Conservation (phyloP, 2,797 vertebrate genomes). For the Chiroxiphia lanceolata region DNA sequence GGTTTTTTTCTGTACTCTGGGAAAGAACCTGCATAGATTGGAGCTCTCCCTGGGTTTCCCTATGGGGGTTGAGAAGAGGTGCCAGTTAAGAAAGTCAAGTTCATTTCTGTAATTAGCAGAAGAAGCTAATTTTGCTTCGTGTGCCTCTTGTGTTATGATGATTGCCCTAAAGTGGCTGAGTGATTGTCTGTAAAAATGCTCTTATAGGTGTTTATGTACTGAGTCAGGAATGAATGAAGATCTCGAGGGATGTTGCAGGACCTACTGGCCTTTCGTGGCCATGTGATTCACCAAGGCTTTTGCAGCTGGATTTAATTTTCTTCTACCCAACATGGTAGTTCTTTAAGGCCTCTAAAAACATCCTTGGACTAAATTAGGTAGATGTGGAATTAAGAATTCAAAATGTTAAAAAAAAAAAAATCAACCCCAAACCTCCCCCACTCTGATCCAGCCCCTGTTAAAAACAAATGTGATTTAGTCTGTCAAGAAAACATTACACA, state of each 20-base stretch:
- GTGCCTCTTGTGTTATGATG: neutral
- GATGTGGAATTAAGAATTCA: neutral
- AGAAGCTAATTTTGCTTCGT: neutral
- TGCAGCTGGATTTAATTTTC: constrained; percentile 5
- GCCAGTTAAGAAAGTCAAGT: neutral
- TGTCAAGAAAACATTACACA: neutral
- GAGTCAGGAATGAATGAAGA: neutral
- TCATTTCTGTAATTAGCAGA: neutral
- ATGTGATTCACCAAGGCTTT: neutral
- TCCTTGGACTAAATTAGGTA: neutral
- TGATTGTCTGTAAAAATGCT: neutral
- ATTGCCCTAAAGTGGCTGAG: neutral
- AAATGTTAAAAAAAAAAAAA: neutral
- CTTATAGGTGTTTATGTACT: neutral
- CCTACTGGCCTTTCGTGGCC: neutral
- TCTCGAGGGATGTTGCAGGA: neutral
- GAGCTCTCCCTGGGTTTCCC: neutral
- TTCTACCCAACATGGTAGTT: neutral
- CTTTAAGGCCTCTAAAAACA: neutral
- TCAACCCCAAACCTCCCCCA: neutral
- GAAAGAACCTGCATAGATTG: neutral
- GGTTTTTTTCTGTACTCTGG: rapidly evolving
- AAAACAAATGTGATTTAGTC: neutral
- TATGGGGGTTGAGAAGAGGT: neutral
- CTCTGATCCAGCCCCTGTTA: neutral